A percentile compares a stretch with the other conserved stretches of the same genome.
Conservation (phyloP, 2,113 vertebrate species). For the Melanotaenia duboulayi region DNA sequence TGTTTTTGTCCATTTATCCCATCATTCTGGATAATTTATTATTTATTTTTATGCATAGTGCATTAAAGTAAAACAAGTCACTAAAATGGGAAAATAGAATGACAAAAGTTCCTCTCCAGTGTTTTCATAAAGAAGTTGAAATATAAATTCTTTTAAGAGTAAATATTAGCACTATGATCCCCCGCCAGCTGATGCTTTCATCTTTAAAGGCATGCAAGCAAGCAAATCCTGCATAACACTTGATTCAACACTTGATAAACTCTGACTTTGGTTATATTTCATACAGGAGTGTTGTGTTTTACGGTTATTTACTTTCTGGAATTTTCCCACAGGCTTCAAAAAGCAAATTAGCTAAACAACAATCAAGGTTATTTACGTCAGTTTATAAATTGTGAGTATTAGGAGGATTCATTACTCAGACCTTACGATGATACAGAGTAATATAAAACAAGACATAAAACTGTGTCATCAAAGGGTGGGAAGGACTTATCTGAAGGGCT, state of each 20-base stretch:
- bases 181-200: not conserved
- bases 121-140: not conserved
- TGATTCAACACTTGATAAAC: constrained; percentile 49
- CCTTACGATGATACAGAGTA: constrained; percentile 34
- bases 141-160: not conserved
- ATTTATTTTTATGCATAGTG: constrained; percentile 18
- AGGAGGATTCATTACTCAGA: constrained; percentile 53
- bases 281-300: constrained; percentile 40
- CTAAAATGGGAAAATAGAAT: too few species aligned
- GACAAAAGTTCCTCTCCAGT: too few species aligned
- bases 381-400: constrained; percentile 40
- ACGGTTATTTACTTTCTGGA: constrained; percentile 48
- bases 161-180: not conserved
- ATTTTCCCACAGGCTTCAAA: constrained; percentile 38
- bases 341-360: constrained; percentile 64
- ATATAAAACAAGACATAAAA: constrained; percentile 57
- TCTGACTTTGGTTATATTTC: constrained; percentile 38
- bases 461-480: constrained; percentile 12
- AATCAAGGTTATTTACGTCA: constrained; percentile 63
- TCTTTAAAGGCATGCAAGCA: not conserved
- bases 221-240: constrained; percentile 21
- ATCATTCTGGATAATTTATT: constrained; percentile 5
- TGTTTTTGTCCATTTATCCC: constrained; percentile 14
- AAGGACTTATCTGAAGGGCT: constrained; percentile 29
- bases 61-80: constrained; percentile 25